These are phyloP conservation scores for Bombus superbus DNA, from an alignment of 1,140 invertebrate species.

Conservation along the genomic window DNA sequence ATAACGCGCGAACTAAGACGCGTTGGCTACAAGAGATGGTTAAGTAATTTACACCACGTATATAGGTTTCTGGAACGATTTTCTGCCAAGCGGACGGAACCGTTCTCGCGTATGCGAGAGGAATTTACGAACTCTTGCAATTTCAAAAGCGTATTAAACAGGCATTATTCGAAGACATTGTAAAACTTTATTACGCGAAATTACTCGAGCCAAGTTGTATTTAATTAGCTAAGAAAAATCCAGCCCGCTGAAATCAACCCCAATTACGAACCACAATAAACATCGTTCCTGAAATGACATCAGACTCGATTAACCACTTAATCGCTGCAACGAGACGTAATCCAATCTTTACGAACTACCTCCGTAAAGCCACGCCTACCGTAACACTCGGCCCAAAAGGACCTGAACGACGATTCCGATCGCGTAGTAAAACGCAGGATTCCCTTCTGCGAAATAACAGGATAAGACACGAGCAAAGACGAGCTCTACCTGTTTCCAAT, in stretches of 20 bases:
- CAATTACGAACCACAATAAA: conserved; percentile 23
- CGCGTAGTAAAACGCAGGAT: neutral
- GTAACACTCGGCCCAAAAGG: neutral
- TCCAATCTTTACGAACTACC: conserved; percentile 27
- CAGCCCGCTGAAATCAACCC: neutral
- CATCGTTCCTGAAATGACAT: conserved; percentile 32
- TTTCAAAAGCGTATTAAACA: neutral
- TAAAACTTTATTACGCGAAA: neutral
- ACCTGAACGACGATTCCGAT: neutral
- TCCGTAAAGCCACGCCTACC: conserved; percentile 27
- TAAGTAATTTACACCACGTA: neutral
- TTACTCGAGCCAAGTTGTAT: neutral
- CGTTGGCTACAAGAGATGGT: neutral
- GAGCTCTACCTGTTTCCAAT: neutral
- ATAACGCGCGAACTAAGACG: neutral
- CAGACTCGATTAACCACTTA: conserved; percentile 25
- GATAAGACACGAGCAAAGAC: neutral
- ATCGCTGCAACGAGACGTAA: conserved; percentile 33
- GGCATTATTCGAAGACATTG: neutral
- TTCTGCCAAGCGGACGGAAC: too few species aligned
- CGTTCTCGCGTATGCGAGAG: too few species aligned
- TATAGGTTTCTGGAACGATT: neutral
- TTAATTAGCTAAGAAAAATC: conserved; percentile 11
- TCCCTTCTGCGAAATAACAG: too few species aligned
- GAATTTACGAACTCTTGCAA: neutral